These are phyloP conservation scores for Megalops cyprinoides DNA, from an alignment of 2,797 vertebrate species.

Conservation along the genomic window DNA sequence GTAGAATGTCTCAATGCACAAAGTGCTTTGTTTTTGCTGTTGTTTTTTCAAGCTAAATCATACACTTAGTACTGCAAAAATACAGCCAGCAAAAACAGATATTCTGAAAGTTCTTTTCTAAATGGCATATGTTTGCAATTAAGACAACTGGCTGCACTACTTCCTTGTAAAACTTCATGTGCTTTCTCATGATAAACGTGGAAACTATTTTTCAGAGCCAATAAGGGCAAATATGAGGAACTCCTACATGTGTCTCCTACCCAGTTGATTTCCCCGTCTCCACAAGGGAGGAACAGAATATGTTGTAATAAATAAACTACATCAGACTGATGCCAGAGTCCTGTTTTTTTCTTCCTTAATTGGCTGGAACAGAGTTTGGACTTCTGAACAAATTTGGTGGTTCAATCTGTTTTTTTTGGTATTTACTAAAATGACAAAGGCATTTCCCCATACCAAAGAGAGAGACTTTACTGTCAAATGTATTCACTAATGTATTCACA, in stretches of 20 bases:
- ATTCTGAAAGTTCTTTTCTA: not conserved
- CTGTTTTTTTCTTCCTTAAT: not conserved
- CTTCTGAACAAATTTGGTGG: too few relatives aligned
- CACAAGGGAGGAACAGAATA: slow-evolving; percentile 1
- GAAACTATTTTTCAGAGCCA: not conserved
- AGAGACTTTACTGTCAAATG: too few relatives aligned
- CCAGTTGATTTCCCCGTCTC: not conserved
- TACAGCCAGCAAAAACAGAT: not conserved
- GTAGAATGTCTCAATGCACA: too few relatives aligned
- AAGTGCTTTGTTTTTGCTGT: too few relatives aligned
- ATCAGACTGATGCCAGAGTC: not conserved
- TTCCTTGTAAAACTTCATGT: not conserved
- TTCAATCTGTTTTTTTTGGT: not conserved
- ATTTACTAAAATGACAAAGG: too few relatives aligned
- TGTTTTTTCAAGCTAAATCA: not conserved
- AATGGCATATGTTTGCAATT: slow-evolving; percentile 3
- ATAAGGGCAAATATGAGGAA: not conserved
- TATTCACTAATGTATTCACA: too few relatives aligned
- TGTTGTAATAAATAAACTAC: not conserved
- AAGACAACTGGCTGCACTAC: not conserved
- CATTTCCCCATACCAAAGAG: too few relatives aligned
- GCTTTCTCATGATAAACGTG: not conserved
- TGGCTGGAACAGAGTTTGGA: not conserved
- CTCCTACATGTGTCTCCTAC: not conserved
- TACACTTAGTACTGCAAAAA: not conserved